phyloP scores from a whole-genome alignment of 2,888 invertebrate genomes.

The Cephus nigrinus region DNA sequence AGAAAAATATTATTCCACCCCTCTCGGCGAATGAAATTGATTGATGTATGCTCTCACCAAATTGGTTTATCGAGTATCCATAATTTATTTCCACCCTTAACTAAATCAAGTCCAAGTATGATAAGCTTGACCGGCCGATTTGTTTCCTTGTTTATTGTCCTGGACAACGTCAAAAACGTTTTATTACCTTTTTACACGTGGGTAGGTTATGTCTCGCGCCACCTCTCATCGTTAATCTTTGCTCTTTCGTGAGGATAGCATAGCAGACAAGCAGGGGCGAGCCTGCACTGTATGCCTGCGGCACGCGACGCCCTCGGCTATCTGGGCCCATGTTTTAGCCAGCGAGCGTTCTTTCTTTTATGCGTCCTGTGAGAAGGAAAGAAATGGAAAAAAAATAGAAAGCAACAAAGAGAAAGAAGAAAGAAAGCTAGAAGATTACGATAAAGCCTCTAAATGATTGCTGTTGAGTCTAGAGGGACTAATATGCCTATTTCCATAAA shows the following conservation, averaged over 20 bases:
- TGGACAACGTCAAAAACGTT: conserved; percentile 51
- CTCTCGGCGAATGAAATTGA: neutral
- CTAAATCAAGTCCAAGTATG: neutral
- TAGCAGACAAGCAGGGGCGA: conserved; percentile 49
- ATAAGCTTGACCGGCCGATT: neutral
- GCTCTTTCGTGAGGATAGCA: conserved; percentile 59
- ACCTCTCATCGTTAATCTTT: conserved; percentile 61
- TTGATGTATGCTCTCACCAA: neutral
- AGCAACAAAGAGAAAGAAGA: conserved; percentile 21
- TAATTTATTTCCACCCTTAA: neutral
- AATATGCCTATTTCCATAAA: conserved; percentile 29
- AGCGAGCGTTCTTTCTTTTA: conserved; percentile 48
- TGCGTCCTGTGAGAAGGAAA: conserved; percentile 40
- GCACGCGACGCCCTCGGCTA: conserved; percentile 58
- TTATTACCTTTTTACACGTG: conserved; percentile 56
- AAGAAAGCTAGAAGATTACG: conserved; percentile 40
- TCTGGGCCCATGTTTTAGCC: conserved; percentile 58
- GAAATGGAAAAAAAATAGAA: conserved; percentile 18
- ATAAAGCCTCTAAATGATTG: conserved; percentile 60
- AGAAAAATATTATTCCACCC: neutral
- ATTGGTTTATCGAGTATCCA: neutral
- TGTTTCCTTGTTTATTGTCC: neutral
- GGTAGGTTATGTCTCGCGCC: conserved; percentile 61
- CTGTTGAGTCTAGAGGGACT: conserved; percentile 40
- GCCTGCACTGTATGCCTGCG: conserved; percentile 48